A percentile compares a stretch with the other conserved stretches of the same genome.
These are phyloP conservation scores for Peucedramus taeniatus DNA, from an alignment of 2,113 vertebrate species.

Conservation along the genomic window DNA sequence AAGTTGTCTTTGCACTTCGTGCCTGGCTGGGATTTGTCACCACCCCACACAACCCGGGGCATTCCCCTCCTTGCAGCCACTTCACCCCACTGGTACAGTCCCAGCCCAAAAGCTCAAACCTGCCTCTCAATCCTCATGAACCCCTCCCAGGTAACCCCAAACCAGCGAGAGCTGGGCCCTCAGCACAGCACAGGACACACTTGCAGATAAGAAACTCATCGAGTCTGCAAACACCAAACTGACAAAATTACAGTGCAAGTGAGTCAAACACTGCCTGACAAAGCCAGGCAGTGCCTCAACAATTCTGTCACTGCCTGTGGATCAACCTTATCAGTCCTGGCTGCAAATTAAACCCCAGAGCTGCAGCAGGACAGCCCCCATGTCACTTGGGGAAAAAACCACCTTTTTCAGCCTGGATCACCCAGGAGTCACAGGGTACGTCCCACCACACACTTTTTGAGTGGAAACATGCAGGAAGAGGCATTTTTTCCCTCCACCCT, in stretches of 20 bases:
- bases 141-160: not conserved
- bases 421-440: accelerated
- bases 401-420: not conserved
- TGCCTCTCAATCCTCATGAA: not conserved
- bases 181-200: accelerated
- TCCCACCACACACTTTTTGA: accelerated
- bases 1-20: not conserved
- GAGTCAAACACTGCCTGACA: not conserved
- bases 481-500: not conserved
- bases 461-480: not conserved
- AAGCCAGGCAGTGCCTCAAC: not conserved
- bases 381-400: accelerated
- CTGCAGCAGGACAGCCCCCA: not conserved
- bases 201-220: accelerated
- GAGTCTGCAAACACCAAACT: not conserved
- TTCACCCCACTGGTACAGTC: not conserved
- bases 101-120: not conserved
- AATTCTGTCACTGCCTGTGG: not conserved
- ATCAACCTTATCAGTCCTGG: not conserved
- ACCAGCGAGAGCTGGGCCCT: accelerated
- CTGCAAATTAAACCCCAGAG: not conserved
- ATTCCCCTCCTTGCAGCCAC: not conserved
- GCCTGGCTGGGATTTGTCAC: not conserved
- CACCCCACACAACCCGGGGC: accelerated
- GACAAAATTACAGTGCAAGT: accelerated